Conservation (phyloP, 2,113 vertebrate species). For the Hypomesus transpacificus region DNA sequence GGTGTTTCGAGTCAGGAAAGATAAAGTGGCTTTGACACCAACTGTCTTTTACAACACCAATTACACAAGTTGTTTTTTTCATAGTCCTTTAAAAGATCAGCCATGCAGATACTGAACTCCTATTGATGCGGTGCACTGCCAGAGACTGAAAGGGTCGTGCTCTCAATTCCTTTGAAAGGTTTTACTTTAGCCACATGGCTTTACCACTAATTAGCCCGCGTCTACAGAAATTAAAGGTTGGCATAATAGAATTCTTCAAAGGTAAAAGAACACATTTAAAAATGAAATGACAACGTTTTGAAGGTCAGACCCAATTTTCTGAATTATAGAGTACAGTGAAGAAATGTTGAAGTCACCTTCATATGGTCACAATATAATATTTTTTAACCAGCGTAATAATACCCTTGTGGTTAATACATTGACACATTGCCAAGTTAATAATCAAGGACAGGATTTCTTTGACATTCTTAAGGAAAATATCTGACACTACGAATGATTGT, state of each 20-base stretch:
- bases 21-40: slow-evolving; percentile 3
- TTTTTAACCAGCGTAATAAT: no score
- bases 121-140: slow-evolving; percentile 25
- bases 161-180: slow-evolving; percentile 33
- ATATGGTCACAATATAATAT: neutral
- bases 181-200: slow-evolving; percentile 33
- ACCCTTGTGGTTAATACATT: no score
- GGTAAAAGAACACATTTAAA: slow-evolving; percentile 36
- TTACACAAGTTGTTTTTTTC: slow-evolving; percentile 26
- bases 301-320: slow-evolving; percentile 27
- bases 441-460: no score
- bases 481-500: neutral
- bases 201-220: slow-evolving; percentile 40
- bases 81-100: slow-evolving; percentile 16
- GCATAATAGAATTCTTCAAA: slow-evolving; percentile 36
- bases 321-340: slow-evolving; percentile 7
- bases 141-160: slow-evolving; percentile 26
- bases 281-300: slow-evolving; percentile 28
- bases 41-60: slow-evolving; percentile 12
- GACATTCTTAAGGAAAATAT: no score
- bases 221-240: slow-evolving; percentile 40
- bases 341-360: neutral
- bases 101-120: slow-evolving; percentile 29
- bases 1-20: no score
- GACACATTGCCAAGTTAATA: no score